These are phyloP conservation scores for Zoanthus sansibaricus DNA, from an alignment of 92 coral and sea anemone genomes.

Conservation along the genomic window DNA sequence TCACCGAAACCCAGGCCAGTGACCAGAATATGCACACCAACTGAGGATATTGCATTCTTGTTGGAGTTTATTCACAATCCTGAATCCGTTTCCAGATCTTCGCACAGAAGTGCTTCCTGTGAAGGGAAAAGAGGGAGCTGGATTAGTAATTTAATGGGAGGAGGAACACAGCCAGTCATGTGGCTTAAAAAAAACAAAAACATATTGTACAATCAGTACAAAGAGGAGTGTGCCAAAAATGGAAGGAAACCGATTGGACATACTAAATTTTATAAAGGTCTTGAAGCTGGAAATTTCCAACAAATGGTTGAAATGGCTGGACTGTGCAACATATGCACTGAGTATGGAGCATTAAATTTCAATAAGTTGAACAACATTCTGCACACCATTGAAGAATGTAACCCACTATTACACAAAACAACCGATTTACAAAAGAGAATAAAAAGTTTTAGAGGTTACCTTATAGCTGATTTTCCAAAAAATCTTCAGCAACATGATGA, in stretches of 20 bases:
- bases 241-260: conserved; percentile 43
- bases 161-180: conserved; percentile 53
- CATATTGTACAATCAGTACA: conserved; percentile 38
- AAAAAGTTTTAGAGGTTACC: conserved; percentile 32
- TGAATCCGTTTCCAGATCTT: conserved; percentile 44
- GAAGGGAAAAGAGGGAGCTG: conserved; percentile 50
- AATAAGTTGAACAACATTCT: not conserved
- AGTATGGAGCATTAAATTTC: conserved; percentile 55
- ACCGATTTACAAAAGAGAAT: not conserved
- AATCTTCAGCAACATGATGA: conserved; percentile 24
- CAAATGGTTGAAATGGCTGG: conserved; percentile 61
- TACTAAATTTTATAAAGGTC: conserved; percentile 41
- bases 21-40: conserved; percentile 42
- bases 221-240: conserved; percentile 27
- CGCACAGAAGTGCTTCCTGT: conserved; percentile 57
- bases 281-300: conserved; percentile 48
- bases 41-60: conserved; percentile 50
- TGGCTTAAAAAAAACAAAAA: conserved; percentile 50
- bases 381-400: not conserved
- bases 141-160: conserved; percentile 60
- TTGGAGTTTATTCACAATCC: conserved; percentile 64
- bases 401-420: not conserved
- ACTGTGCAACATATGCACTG: conserved; percentile 57
- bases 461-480: conserved; percentile 21
- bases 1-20: conserved; percentile 23